Conservation (phyloP, 37 sponge, comb jelly and placozoan species). For the Theonella swinhoei region DNA sequence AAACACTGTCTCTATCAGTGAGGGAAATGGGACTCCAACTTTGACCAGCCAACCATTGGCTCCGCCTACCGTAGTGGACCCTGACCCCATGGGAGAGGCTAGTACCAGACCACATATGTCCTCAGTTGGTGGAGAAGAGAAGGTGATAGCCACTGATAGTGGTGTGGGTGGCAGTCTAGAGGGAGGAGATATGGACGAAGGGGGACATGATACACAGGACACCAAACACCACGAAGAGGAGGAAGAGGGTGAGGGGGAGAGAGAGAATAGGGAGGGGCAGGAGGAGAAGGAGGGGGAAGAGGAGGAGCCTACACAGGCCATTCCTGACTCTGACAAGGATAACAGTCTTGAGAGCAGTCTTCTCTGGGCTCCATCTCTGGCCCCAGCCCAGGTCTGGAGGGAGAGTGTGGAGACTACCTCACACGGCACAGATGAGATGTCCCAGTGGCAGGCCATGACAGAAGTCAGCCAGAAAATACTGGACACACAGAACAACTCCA, state of each 20-base stretch:
- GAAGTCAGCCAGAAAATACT: neutral
- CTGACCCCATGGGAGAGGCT: neutral
- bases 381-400: slow-evolving; percentile 26
- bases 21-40: neutral
- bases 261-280: neutral
- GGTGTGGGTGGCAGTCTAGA: neutral
- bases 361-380: slow-evolving; percentile 28
- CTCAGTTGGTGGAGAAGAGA: too few relatives aligned
- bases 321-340: neutral
- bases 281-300: neutral
- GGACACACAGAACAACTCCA: neutral
- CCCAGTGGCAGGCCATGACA: slow-evolving; percentile 24
- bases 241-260: neutral
- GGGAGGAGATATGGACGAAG: too few relatives aligned
- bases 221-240: neutral
- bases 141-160: too few relatives aligned
- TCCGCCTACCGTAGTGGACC: neutral
- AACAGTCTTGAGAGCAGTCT: slow-evolving; percentile 38
- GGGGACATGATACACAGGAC: neutral
- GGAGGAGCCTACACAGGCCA: neutral
- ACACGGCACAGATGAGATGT: neutral
- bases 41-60: neutral
- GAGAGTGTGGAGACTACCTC: neutral
- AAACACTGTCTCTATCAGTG: too few relatives aligned
- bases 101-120: too few relatives aligned